Evolutionary conservation across 2,888 invertebrate genomes (phyloP).

Genomic region (Tribolium freemani): DNA sequence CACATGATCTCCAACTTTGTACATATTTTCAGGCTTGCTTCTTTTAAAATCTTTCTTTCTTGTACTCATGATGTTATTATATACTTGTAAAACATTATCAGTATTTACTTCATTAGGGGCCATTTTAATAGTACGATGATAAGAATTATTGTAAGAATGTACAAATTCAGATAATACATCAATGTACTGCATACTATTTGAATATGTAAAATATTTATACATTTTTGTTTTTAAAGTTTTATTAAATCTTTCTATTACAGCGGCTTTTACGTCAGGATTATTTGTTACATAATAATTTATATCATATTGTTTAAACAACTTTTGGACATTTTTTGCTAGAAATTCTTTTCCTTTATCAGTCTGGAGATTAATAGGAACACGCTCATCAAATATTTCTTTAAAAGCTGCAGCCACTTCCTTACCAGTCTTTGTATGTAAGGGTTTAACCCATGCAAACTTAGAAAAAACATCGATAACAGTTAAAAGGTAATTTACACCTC

Average conservation of each 20-base stretch:
- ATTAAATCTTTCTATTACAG: slow-evolving; percentile 55
- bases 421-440: slow-evolving; percentile 54
- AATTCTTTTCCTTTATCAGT: slow-evolving; percentile 36
- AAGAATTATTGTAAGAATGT: slow-evolving; percentile 51
- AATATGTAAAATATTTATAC: slow-evolving; percentile 49
- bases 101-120: slow-evolving; percentile 38
- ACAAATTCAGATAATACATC: slow-evolving; percentile 52
- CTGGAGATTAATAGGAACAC: slow-evolving; percentile 19
- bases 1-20: slow-evolving; percentile 25
- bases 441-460: slow-evolving; percentile 58
- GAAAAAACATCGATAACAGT: slow-evolving; percentile 58
- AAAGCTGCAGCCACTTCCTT: slow-evolving; percentile 50
- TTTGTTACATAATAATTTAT: slow-evolving; percentile 42
- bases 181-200: slow-evolving; percentile 50
- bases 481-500: neutral
- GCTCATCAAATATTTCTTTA: slow-evolving; percentile 22
- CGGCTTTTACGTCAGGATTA: slow-evolving; percentile 57
- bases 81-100: slow-evolving; percentile 35
- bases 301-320: slow-evolving; percentile 30
- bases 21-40: neutral
- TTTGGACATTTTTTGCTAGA: slow-evolving; percentile 26
- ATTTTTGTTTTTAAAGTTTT: slow-evolving; percentile 54
- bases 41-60: neutral
- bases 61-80: slow-evolving; percentile 12
- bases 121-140: slow-evolving; percentile 48